These are phyloP conservation scores for Peribatodes rhomboidaria DNA, from an alignment of 2,888 invertebrate species.

Conservation along the genomic window DNA sequence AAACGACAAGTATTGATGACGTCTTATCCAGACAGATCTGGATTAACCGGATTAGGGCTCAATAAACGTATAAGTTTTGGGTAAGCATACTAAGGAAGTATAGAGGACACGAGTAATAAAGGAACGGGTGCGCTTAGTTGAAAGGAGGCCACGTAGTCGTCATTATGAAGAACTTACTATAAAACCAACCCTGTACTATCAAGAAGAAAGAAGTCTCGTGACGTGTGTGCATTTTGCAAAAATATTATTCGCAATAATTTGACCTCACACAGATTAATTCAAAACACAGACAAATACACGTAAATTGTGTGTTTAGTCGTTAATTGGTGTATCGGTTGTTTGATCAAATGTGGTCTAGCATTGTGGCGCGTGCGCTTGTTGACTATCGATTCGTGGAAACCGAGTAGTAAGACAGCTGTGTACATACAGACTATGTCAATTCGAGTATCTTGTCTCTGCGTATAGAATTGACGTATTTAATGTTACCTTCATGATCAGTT, in stretches of 20 bases:
- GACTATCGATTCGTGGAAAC: not conserved
- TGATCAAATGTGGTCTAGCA: constrained; percentile 8
- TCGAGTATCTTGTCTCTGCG: not conserved
- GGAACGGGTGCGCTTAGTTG: no score
- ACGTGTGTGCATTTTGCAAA: not conserved
- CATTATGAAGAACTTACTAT: no score
- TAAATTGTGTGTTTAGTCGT: constrained; percentile 8
- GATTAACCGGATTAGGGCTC: not conserved
- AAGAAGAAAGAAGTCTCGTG: no score
- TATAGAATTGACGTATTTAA: not conserved
- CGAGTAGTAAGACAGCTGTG: not conserved
- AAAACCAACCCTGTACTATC: no score
- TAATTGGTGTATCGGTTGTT: constrained; percentile 2
- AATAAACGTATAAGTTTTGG: no score
- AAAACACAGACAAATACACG: constrained; percentile 4
- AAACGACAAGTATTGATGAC: not conserved
- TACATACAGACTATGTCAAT: constrained; percentile 4
- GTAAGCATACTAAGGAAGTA: no score
- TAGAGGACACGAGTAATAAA: no score
- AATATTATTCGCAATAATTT: constrained; percentile 13
- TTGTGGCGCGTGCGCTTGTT: constrained; percentile 14
- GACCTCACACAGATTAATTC: constrained; percentile 4
- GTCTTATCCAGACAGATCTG: not conserved
- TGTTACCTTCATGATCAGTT: not conserved
- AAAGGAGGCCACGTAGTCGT: no score